A percentile compares a stretch with the other conserved stretches of the same genome.
Evolutionary conservation across 2,888 invertebrate species (phyloP).

Genomic region (Papilio protenor): DNA sequence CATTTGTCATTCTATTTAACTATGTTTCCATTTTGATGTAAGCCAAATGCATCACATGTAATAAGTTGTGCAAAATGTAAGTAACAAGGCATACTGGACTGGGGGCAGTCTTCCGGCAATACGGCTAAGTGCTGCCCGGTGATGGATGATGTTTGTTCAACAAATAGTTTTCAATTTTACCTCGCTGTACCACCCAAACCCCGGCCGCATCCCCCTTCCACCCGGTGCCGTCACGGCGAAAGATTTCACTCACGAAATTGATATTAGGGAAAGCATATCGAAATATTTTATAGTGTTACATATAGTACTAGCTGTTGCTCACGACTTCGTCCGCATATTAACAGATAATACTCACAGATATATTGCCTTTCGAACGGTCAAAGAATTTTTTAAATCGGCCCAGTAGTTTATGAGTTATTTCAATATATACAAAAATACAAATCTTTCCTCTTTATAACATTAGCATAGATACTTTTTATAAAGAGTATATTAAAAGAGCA

Average conservation of each 20-base stretch:
- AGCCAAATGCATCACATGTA: conserved; percentile 8
- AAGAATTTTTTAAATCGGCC: too few relatives aligned
- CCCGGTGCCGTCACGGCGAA: conserved; percentile 38
- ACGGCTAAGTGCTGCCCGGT: conserved; percentile 72
- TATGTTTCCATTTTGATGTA: neutral
- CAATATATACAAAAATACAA: too few relatives aligned
- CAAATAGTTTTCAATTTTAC: conserved; percentile 82
- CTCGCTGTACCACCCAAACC: conserved; percentile 55
- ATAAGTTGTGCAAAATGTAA: conserved; percentile 36
- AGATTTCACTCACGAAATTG: conserved; percentile 60
- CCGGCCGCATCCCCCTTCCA: conserved; percentile 35
- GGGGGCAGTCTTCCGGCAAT: conserved; percentile 62
- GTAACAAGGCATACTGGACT: conserved; percentile 37
- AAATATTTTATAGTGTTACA: conserved; percentile 41
- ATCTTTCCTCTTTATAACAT: too few relatives aligned
- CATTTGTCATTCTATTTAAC: neutral
- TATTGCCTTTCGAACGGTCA: too few relatives aligned
- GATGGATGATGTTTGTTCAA: conserved; percentile 79
- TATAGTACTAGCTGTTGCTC: neutral
- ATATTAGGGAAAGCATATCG: conserved; percentile 50
- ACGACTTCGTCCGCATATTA: too few relatives aligned
- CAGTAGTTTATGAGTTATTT: too few relatives aligned
- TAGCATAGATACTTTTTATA: too few relatives aligned
- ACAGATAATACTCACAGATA: too few relatives aligned
- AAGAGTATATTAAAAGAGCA: too few relatives aligned